Conservation (phyloP, 2,113 vertebrate genomes). For the Burhinus bistriatus region DNA sequence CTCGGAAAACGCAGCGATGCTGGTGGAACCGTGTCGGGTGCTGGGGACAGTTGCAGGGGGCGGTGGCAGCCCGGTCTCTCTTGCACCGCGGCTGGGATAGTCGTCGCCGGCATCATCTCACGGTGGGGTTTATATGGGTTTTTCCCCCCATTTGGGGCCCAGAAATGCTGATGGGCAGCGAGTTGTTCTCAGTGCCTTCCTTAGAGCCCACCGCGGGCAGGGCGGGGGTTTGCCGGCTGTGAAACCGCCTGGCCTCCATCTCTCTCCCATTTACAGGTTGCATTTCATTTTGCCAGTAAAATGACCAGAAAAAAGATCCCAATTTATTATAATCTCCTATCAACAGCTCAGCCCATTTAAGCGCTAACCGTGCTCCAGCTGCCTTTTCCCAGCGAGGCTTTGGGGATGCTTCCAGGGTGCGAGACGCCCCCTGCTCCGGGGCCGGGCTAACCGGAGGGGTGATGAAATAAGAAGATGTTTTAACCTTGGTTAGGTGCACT, state of each 20-base stretch:
- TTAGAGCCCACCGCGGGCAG: accelerated
- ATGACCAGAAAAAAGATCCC: slow-evolving; percentile 21
- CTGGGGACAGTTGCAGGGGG: not conserved
- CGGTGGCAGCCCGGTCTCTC: not conserved
- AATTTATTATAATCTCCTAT: slow-evolving; percentile 7
- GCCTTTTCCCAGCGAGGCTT: slow-evolving; percentile 33
- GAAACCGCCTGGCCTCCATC: not conserved
- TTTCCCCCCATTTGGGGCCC: accelerated
- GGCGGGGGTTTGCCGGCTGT: not conserved
- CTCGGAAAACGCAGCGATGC: not conserved
- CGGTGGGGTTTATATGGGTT: accelerated
- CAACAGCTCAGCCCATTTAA: slow-evolving; percentile 31
- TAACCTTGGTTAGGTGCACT: accelerated
- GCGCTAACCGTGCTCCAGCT: not conserved
- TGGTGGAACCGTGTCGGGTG: accelerated
- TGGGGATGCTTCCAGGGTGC: not conserved
- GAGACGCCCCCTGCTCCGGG: not conserved
- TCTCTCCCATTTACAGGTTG: not conserved
- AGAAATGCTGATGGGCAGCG: not conserved
- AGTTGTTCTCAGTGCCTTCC: not conserved
- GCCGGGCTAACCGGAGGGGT: not conserved
- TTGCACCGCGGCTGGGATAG: accelerated
- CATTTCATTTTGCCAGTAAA: slow-evolving; percentile 3
- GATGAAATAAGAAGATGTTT: accelerated
- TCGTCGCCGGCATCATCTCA: accelerated